Evolutionary conservation across 1,140 invertebrate species (phyloP).

Genomic region (Dendroctonus ponderosae): DNA sequence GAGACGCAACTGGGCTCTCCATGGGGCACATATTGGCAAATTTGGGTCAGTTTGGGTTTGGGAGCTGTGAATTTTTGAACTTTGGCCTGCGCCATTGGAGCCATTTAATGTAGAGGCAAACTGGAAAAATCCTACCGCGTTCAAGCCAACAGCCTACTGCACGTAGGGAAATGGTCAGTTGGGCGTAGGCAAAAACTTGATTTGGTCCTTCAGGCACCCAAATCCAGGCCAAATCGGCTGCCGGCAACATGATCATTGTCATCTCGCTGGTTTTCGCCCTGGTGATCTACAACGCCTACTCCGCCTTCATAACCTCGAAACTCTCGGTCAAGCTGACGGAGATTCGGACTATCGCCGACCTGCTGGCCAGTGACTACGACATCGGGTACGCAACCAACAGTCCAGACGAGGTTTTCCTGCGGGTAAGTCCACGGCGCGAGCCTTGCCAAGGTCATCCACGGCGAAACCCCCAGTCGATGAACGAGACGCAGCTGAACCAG

Average conservation of each 20-base stretch:
- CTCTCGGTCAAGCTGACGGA: conserved; percentile 60
- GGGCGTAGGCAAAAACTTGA: no score
- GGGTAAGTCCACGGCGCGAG: conserved; percentile 43
- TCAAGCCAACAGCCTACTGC: no score
- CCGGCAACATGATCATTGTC: conserved; percentile 59
- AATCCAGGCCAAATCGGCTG: conserved; percentile 57
- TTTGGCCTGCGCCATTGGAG: no score
- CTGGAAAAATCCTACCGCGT: no score
- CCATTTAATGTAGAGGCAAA: no score
- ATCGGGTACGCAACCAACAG: conserved; percentile 59
- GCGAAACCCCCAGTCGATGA: conserved; percentile 33
- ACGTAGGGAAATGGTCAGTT: no score
- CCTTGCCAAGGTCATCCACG: no score
- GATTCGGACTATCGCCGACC: conserved; percentile 58
- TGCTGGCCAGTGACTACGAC: conserved; percentile 59
- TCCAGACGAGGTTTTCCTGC: conserved; percentile 55
- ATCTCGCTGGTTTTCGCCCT: conserved; percentile 58
- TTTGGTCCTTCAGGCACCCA: conserved; percentile 59
- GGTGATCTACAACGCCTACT: conserved; percentile 57
- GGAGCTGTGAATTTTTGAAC: no score
- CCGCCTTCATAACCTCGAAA: conserved; percentile 60
- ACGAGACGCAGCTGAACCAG: conserved; percentile 34
- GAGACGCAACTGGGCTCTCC: no score
- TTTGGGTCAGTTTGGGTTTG: no score
- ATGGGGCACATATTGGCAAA: no score